Base-by-base conservation (phyloP, 2,888 invertebrate genomes). In the Thereva unica region DNA sequence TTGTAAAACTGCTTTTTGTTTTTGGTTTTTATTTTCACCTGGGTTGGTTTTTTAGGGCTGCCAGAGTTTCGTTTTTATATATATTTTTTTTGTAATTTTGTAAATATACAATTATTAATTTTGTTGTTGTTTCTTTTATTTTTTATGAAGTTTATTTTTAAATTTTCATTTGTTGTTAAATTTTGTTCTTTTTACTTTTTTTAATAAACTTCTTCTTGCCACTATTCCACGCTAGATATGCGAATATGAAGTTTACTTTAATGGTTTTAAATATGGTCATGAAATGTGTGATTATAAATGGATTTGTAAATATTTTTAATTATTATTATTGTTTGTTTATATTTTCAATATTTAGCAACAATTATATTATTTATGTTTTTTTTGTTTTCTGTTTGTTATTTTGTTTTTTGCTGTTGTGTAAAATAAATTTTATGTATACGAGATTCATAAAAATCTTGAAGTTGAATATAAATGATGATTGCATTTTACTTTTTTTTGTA, bases 201-300 rank as follows among this genome's bases (percentile, higher is more conserved):
- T 61, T 12, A n/a, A 49, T 9, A 12, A 50, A 23, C 23, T 23
- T 23, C 23, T 57, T 57, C 2, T 23, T 67, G 42, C 52, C 52
- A 52, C 59, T 63, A 41, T 52, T 67, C 23, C 63, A 56, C 64
- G 64, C 47, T 57, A 64, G 64, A 68, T 68, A 68, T 68, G 67
- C 67, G 67, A 68, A 68, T 42, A 68, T 68, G 64, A 68, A 68
- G 38, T 68, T 50, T 64, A 64, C 67, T 68, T 68, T 64, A 68
- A 68, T 68, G 67, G 67, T 44, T 56, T 44, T 56, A 23, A 23
- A 23, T 23, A 49, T 38, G 47, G 35, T 37, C n/a, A 10, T 37
- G 10, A 37, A 42, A n/a, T 56, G 37, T 40, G 38, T 49, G 49
- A 37, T 34, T 45, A 44, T 34, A 12, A 42, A 41, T 9, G 35